Evolutionary conservation across 2,888 invertebrate genomes (phyloP), one percentile per base, ranked within the genome.

Genomic region (Hoplodrina ambigua): DNA sequence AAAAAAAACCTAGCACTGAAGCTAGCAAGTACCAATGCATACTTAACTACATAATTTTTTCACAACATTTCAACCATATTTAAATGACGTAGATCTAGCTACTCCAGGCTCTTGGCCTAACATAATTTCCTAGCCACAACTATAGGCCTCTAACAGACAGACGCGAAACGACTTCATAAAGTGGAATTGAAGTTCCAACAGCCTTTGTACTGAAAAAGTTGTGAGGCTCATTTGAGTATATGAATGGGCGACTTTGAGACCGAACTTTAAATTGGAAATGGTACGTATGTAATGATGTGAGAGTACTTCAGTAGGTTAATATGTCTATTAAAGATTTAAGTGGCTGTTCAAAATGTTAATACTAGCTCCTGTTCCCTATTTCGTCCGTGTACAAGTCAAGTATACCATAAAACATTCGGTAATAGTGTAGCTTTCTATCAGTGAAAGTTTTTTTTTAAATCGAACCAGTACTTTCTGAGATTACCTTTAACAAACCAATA

Each of bases 251-350:
- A 62, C 61, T 46, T 58, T 69, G 17, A 4, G 50, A 52, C 30
- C 13, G 7, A 75, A 69, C 44, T 74, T 74, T 54, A 69, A 75
- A 75, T 75, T 75, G 63, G 46, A 69, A 75, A 63, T 17, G 17
- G 44, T 11, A 25, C 44, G 11, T 19, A 25, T 44, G 54, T 73
- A 54, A 50, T 55, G 25, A 59, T 20, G 44, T 56, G 8, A 60
- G 25, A 67, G 19, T 49, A 20, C 11, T 58, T 50, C 20, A 54
- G 13, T 6, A 30, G 19, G 17, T 11, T 69, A 19, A 20, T 19
- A 41, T 13, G 25, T 7, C 37, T 59, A n/a, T 59, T 59, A 37
- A 30, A 19, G 46, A 49, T n/a, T 11, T 8, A 49, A 59, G 17
- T 49, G 7, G 25, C 53, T 58, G 6, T 59, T 37, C 10, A 10